Evolutionary conservation across 2,797 vertebrate genomes (phyloP).

Genomic region (Brachyalestes nurse): DNA sequence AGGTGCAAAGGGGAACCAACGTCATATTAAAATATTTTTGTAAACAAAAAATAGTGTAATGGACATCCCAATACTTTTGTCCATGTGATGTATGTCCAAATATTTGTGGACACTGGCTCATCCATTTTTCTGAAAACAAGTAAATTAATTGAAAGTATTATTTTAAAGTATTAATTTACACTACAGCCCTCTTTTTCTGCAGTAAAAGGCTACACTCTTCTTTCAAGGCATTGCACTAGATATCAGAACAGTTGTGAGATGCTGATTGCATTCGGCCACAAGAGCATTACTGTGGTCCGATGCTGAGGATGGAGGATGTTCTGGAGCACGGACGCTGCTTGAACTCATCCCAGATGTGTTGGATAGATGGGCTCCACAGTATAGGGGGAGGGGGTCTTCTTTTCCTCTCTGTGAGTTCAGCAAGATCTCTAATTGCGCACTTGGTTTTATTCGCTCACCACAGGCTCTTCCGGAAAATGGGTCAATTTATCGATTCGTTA

Average conservation of each 20-base stretch:
- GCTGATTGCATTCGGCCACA: background rate
- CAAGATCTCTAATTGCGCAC: too few relatives aligned
- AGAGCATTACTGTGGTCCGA: background rate
- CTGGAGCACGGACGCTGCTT: background rate
- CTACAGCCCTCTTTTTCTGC: background rate
- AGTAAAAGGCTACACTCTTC: background rate
- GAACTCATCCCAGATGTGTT: background rate
- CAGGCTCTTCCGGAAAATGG: background rate
- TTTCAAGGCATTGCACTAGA: background rate
- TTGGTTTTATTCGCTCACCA: too few relatives aligned
- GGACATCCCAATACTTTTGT: too few relatives aligned
- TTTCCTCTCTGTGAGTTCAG: too few relatives aligned
- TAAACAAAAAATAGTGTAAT: too few relatives aligned
- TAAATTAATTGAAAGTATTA: background rate
- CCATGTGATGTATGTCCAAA: background rate
- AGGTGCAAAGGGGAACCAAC: too few relatives aligned
- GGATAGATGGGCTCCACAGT: background rate
- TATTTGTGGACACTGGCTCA: background rate
- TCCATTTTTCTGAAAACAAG: background rate
- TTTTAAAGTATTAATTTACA: too few relatives aligned
- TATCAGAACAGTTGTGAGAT: background rate
- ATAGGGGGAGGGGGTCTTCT: too few relatives aligned
- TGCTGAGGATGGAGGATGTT: background rate
- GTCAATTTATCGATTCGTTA: background rate
- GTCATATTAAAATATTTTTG: too few relatives aligned